A percentile compares a stretch with the other conserved stretches of the same genome.
Conservation (phyloP, 2,797 vertebrate genomes). For the Selene dorsalis region DNA sequence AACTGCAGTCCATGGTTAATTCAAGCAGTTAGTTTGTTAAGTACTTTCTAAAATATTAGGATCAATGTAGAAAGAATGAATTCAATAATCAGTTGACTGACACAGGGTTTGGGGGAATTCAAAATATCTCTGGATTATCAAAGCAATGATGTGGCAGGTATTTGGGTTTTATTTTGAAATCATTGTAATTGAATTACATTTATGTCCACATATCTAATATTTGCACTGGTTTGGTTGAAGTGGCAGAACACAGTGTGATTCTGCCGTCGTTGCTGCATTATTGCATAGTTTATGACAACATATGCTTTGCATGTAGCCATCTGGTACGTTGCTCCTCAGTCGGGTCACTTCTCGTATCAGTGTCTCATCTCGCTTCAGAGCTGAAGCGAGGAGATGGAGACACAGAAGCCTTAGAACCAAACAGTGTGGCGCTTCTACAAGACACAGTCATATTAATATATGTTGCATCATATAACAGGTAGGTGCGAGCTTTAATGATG, state of each 20-base stretch:
- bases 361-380: constrained; percentile 2
- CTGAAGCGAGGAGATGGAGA: neutral
- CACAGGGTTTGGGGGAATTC: neutral
- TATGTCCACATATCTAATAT: too few species aligned
- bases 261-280: constrained; percentile 27
- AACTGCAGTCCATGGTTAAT: too few species aligned
- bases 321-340: constrained; percentile 29
- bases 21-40: too few species aligned
- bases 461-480: constrained; percentile 37
- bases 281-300: constrained; percentile 71
- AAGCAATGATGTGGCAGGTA: neutral
- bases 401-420: neutral
- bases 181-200: too few species aligned
- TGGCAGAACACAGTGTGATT: neutral
- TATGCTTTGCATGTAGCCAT: constrained; percentile 68
- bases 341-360: constrained; percentile 25
- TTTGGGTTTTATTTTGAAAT: neutral
- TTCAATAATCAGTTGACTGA: neutral
- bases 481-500: constrained; percentile 57
- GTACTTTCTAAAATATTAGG: too few species aligned
- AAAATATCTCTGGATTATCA: neutral
- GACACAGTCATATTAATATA: neutral
- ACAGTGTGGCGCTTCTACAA: neutral
- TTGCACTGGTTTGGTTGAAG: neutral
- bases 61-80: neutral